Conservation (phyloP, 2,888 invertebrate genomes). For the Idaea dimidiata region DNA sequence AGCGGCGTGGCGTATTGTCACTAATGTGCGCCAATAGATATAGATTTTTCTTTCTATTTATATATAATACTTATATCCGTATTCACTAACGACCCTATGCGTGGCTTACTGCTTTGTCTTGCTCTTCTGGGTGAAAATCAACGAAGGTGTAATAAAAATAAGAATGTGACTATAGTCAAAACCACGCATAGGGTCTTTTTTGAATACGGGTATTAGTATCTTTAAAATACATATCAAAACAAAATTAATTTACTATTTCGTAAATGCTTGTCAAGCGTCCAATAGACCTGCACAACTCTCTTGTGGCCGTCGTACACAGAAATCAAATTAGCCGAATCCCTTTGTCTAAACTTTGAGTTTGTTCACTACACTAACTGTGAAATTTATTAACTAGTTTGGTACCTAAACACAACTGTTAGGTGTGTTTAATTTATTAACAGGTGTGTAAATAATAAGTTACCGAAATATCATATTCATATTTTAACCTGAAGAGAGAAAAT, state of each 20-base stretch:
- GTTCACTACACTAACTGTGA: constrained; percentile 45
- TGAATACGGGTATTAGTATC: too few species aligned
- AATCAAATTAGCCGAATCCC: constrained; percentile 65
- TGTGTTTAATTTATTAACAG: constrained; percentile 27
- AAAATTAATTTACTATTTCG: constrained; percentile 32
- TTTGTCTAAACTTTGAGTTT: constrained; percentile 56
- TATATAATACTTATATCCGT: too few species aligned
- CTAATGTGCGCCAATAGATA: too few species aligned
- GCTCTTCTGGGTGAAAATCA: too few species aligned
- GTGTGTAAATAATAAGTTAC: constrained; percentile 7
- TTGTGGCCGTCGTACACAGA: constrained; percentile 54
- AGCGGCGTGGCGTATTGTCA: too few species aligned
- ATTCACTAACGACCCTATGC: too few species aligned
- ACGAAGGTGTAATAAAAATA: too few species aligned
- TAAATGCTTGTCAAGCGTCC: constrained; percentile 47
- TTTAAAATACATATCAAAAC: background rate
- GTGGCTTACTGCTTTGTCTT: too few species aligned
- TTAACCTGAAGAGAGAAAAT: background rate
- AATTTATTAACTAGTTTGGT: constrained; percentile 46
- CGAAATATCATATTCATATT: background rate
- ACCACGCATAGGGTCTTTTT: too few species aligned
- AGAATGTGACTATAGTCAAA: too few species aligned
- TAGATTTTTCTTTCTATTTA: too few species aligned
- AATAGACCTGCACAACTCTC: constrained; percentile 38
- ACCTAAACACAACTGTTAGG: constrained; percentile 26